Evolutionary conservation across 2,888 invertebrate species (phyloP), one percentile per base, ranked within the genome.

Genomic region (Carabus problematicus): DNA sequence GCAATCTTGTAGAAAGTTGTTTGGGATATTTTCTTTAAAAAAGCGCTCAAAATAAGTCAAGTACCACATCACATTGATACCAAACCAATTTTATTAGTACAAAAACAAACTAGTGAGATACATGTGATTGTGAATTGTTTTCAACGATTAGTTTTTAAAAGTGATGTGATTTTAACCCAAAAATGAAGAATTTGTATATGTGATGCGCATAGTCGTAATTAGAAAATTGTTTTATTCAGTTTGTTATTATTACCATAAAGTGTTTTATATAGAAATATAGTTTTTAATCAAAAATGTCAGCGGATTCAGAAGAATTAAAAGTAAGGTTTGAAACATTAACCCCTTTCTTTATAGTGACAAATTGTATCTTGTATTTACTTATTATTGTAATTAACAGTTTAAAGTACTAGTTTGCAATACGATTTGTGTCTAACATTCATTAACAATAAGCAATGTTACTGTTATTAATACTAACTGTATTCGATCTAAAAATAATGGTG

Each of bases 271-370:
- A 52, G 52, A 52, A 52, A 52, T 16, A 8, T 14, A 29, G 29
- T 29, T 29, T 29, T 29, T 3, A 29, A 29, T 7, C 52, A 18
- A 52, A 52, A 12, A 69, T 69, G 69, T 61, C 69, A 19, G 62
- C 42, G 45, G 69, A 69, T 56, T 12, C 69, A 7, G 69, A 69
- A 54, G 69, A 69, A 47, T 54, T 69, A 49, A 69, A 56, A 69
- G 69, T 69, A 69, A 69, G 69, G 43, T 55, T 62, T 61, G 42
- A 12, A 47, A 29, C 9, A 9, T 8, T 55, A 39, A 39, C 18
- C 29, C 56, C 12, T 39, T 29, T n/a, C 12, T 42, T 59, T 45
- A 61, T 41, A 41, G 42, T 41, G 18, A 19, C 39, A 55, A 29
- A 19, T 29, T 56, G 14, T 56, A 18, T 54, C 14, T 54, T 8